phyloP scores from a whole-genome alignment of 64 coral and sea anemone species.

The Montipora capricornis region DNA sequence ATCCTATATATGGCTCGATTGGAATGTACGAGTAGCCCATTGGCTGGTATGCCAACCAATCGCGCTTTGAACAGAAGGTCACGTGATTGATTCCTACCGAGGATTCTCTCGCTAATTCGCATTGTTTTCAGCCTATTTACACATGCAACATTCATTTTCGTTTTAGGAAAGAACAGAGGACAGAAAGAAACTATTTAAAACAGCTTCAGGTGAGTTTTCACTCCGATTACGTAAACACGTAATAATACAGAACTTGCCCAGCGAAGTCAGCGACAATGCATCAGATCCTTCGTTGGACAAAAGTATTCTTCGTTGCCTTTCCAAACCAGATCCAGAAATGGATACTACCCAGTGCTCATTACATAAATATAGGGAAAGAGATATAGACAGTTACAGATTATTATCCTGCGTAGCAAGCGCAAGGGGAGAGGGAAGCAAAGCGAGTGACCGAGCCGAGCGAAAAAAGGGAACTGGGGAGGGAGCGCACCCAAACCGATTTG shows the following conservation, averaged over 20 bases:
- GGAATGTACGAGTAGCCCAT: neutral
- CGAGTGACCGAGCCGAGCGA: too few species aligned
- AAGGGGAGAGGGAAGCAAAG: too few species aligned
- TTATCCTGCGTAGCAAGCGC: too few species aligned
- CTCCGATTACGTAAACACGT: neutral
- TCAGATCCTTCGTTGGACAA: neutral
- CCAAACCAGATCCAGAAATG: neutral
- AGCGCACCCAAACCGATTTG: too few species aligned
- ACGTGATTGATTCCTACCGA: neutral
- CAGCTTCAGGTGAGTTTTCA: conserved; percentile 24
- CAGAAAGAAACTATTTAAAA: conserved; percentile 40
- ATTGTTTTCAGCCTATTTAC: neutral
- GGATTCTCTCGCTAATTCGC: neutral
- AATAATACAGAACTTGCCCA: neutral
- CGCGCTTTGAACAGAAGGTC: neutral
- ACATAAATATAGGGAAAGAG: too few species aligned
- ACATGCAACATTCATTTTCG: neutral
- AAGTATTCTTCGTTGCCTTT: neutral
- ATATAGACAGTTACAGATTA: too few species aligned
- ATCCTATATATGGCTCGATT: neutral
- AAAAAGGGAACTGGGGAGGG: too few species aligned
- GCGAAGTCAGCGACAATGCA: neutral
- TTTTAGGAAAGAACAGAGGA: conserved; percentile 48
- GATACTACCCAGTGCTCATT: too few species aligned
- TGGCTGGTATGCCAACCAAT: neutral